Base-by-base conservation (phyloP, 1,140 invertebrate genomes). In the Pogonognathellus flavescens region DNA sequence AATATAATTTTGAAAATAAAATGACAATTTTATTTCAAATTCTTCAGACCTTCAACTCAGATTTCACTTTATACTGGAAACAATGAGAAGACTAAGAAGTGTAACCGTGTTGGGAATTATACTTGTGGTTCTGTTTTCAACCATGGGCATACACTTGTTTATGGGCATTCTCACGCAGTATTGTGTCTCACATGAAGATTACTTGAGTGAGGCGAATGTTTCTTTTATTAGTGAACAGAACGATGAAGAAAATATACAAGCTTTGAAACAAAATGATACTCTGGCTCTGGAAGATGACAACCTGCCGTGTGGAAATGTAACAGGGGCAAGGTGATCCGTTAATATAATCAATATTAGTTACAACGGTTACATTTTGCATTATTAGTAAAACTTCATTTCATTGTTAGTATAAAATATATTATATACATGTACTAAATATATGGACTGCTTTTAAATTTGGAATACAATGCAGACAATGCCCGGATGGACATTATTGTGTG, bases 81-180 rank as follows among this genome's bases (percentile, higher is more conserved):
- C 97, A 89, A 97, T 99, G 91, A 98, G 98, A 93, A 98, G 99
- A 94, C 95, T 99, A 90, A 94, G 97, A 66, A 98, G 99, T 95
- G 97, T 99, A 93, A 98, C 98, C 93, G 99, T 99, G 92, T 94
- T 99, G 92, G 99, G 97, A 89, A 96, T 98, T 93, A 99, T 99
- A 93, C 97, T 98, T 88, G 93, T 99, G 88, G 98, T 97, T 90
- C 97, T 99, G 89, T 99, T 99, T 93, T 98, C 98, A 8, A 81
- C 88, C 0, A 87, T 88, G 62, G 88, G 88, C 90, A 95, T 99
- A 89, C 98, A 99, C 93, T 97, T 99, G 92, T 99, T 99, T 91
- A 98, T 97, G 96, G 98, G 98, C 87, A 95, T 97, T 81, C 93
- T 99, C 86, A 97, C 96, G 89, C 96, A 98, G 92, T 99, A 99